Base-by-base conservation (phyloP, 2,888 invertebrate species). In the Schrankia costaestrigalis region DNA sequence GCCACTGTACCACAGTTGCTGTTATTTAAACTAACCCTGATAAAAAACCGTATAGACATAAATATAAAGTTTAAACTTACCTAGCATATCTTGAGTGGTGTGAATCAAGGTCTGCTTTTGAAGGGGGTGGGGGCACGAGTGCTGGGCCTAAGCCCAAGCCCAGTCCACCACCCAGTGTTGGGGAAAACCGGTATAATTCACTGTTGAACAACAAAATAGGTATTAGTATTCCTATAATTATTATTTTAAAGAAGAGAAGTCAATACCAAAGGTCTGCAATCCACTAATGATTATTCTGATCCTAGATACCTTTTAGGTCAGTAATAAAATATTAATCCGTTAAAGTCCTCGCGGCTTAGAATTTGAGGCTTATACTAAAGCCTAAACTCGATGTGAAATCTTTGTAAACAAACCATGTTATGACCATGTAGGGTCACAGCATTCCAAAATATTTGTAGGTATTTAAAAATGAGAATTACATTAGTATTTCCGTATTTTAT, bases 171-270 rank as follows among this genome's bases (percentile, higher is more conserved):
- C 89, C 93, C 80, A 97, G 89, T 67, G 96, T 94, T 66, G 97
- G 96, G 69, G 95, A 95, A 89, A 97, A 97, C 89, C 97, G 94
- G 90, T 95, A 95, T 83, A 96, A 93, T 88, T 95, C 95, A 89
- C 93, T 93, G 80, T 24, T 19, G 22, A 8, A 34, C 12, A 37
- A 35, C 3, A 33, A 47, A 2, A 0, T 5, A 1, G 0, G 1
- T 6, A 12, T 46, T 25, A 50, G 30, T 18, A 8, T 18, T 18
- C 18, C 6, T 12, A 33, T 31, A 19, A 11, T 36, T 25, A 29
- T 8, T 29, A 35, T 28, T 46, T 29, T 9, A 3, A 3, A 11
- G 11, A 23, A 7, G 4, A 4, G 7, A 17, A 17, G 7, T 17
- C 17, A 17, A 17, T 3, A 7, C 17, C 7, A 17, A n/a, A n/a